Base-by-base conservation (phyloP, 2,113 vertebrate species). In the Deroptyus accipitrinus region DNA sequence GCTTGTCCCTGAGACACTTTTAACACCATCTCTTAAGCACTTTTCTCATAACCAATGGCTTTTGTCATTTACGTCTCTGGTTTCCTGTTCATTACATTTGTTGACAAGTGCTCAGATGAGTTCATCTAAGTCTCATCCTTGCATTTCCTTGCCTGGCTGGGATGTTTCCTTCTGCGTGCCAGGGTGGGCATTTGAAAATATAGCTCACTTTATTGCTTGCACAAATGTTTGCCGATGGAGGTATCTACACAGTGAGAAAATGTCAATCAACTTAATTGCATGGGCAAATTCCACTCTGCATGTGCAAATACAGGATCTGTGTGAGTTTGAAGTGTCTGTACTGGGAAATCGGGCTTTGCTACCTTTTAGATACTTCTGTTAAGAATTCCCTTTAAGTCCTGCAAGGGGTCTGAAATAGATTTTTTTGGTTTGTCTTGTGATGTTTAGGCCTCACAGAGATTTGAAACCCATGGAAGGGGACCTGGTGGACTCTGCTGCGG, bases 191-290 rank as follows among this genome's bases (percentile, higher is more conserved):
- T 92, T 94, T 76, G 73, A 93, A 96, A 92, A 94, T 79, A 94
- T 62, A 92, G 25, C 77, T 87, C 74, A 49, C 88, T 87, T 67
- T 94, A 83, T 77, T 85, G 86, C 77, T 95, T 85, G 88, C 91
- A 85, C 95, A 96, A 97, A 94, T 94, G 96, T 95, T 96, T 97
- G 86, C 91, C 14, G 54, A 94, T 92, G 70, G 66, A 94, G 76
- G 86, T 89, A 92, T 85, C 95, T 35, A 59, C 86, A 27, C 81
- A 28, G 88, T 33, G 91, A 91, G 92, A 94, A 86, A 93, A 92
- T 78, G 94, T 93, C 95, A 96, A 72, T 93, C 95, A 96, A 96
- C 88, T 92, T 96, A 96, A 95, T 96, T 96, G 96, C 95, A 90
- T 93, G 95, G 86, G 95, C 95, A 96, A 94, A 97, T 96, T 94